Percentiles rank a stretch among this genome's conserved stretches.
Evolutionary conservation across 2,113 vertebrate genomes (phyloP).

Genomic region (Chaenocephalus aceratus): DNA sequence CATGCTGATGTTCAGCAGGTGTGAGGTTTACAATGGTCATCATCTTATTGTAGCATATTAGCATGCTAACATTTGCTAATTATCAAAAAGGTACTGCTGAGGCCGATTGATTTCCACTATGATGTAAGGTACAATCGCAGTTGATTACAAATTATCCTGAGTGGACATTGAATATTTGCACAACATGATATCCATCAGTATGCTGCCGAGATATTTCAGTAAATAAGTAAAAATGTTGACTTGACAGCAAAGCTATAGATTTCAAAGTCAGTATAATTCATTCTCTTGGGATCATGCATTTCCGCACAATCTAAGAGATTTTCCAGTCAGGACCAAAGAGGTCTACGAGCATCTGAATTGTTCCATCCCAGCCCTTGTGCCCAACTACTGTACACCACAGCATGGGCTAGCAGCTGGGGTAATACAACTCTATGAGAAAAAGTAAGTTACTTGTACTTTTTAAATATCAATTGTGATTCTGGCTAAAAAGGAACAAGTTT

Average conservation of each 20-base stretch:
- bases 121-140: background rate
- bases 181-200: background rate
- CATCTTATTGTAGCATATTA: too few relatives aligned
- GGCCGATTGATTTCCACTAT: background rate
- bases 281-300: too few relatives aligned
- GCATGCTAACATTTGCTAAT: background rate
- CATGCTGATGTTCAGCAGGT: background rate
- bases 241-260: too few relatives aligned
- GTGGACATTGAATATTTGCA: background rate
- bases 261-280: too few relatives aligned
- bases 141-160: background rate
- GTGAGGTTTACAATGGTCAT: background rate
- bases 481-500: constrained; percentile 26
- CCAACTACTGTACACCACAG: background rate
- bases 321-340: background rate
- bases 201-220: background rate
- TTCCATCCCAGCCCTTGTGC: background rate
- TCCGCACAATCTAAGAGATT: too few relatives aligned
- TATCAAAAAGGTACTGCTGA: background rate
- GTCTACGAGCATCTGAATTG: background rate
- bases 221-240: too few relatives aligned
- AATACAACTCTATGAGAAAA: background rate
- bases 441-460: background rate
- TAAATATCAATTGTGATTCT: constrained; percentile 7
- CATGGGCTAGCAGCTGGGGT: too few relatives aligned